A percentile compares a stretch with the other conserved stretches of the same genome.
Evolutionary conservation across 2,797 vertebrate species (phyloP).

Genomic region (Podarcis siculus): DNA sequence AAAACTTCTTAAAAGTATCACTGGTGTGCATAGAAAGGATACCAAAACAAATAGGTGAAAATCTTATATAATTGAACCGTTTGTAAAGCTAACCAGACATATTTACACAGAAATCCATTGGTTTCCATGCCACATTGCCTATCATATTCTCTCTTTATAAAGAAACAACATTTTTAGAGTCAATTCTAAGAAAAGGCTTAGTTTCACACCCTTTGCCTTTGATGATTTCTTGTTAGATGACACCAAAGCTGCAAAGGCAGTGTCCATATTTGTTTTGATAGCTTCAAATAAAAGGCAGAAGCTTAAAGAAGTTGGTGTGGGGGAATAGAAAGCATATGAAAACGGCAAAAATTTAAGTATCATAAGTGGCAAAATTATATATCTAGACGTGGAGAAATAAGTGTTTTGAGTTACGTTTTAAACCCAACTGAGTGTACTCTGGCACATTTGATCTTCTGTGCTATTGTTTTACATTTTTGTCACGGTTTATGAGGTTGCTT

Average conservation of each 20-base stretch:
- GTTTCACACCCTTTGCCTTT: not conserved
- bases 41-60: not conserved
- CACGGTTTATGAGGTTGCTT: not conserved
- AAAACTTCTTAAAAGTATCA: not conserved
- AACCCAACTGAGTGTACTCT: not conserved
- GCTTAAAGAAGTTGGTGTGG: not conserved
- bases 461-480: not conserved
- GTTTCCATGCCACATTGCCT: not conserved
- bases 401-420: not conserved
- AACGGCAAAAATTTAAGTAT: not conserved
- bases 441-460: not conserved
- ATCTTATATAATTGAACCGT: not conserved
- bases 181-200: not conserved
- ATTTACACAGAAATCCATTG: not conserved
- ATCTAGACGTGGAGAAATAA: not conserved
- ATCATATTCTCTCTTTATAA: not conserved
- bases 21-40: slow-evolving; percentile 11
- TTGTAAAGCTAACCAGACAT: not conserved
- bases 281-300: not conserved
- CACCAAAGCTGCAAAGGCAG: not conserved
- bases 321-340: not conserved
- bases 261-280: not conserved
- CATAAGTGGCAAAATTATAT: not conserved
- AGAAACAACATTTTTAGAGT: not conserved
- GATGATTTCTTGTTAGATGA: not conserved